Evolutionary conservation across 2,888 invertebrate genomes (phyloP).

Genomic region (Schizaphis graminum): DNA sequence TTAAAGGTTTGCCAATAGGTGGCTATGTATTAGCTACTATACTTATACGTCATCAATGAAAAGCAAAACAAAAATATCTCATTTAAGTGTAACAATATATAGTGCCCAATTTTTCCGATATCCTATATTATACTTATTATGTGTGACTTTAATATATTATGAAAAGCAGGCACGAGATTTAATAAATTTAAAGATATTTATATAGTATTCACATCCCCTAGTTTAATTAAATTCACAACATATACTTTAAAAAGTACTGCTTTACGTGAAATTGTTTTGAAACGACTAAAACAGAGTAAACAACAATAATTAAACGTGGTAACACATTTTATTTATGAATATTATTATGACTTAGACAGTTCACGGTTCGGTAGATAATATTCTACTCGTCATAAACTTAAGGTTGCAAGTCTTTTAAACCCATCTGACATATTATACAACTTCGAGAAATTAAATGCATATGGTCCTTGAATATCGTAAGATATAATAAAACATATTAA

Average conservation of each 20-base stretch:
- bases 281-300: constrained; percentile 9
- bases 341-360: background rate
- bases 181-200: background rate
- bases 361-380: constrained; percentile 1
- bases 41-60: background rate
- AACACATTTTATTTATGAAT: constrained; percentile 33
- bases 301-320: constrained; percentile 47
- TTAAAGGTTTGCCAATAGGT: background rate
- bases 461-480: background rate
- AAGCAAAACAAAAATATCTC: background rate
- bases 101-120: background rate
- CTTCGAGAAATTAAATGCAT: constrained; percentile 15
- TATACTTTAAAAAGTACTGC: background rate
- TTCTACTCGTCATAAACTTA: constrained; percentile 8
- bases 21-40: background rate
- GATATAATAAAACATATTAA: background rate
- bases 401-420: background rate
- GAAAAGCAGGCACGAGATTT: background rate
- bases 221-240: constrained; percentile 6
- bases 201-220: background rate
- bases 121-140: background rate
- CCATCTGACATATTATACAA: background rate
- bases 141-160: background rate
- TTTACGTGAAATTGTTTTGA: constrained; percentile 16
- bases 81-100: background rate